Conservation (phyloP, 2,888 invertebrate species). For the Polietes domitor region DNA sequence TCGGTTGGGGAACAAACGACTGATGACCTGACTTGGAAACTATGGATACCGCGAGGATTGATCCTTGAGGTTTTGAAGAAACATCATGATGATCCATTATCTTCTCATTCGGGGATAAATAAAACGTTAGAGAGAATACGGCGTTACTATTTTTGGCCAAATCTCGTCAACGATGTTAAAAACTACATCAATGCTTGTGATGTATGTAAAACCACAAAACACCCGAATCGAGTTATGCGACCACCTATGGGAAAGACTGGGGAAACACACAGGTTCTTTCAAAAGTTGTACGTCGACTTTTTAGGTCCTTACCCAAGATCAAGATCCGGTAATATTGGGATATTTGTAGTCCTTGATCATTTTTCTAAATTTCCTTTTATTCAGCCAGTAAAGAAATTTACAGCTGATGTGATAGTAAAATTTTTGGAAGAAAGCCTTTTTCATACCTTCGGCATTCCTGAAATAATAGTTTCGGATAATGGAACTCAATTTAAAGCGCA, state of each 20-base stretch:
- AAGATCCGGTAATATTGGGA: neutral
- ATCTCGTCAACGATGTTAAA: neutral
- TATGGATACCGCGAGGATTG: neutral
- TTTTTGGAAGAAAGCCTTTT: conserved; percentile 32
- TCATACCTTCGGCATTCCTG: conserved; percentile 39
- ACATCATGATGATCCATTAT: neutral
- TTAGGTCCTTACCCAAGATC: conserved; percentile 33
- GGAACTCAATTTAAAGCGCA: conserved; percentile 32
- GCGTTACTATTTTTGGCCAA: neutral
- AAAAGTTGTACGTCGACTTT: conserved; percentile 23
- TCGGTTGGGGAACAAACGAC: neutral
- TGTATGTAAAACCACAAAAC: conserved; percentile 16
- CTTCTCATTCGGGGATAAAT: conserved; percentile 5
- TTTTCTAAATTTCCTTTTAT: conserved; percentile 9
- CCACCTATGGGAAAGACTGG: conserved; percentile 33
- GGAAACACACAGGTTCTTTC: conserved; percentile 39
- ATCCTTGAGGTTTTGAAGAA: neutral
- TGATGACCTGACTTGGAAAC: conserved; percentile 10
- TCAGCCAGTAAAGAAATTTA: neutral
- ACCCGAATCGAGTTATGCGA: conserved; percentile 1
- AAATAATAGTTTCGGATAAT: conserved; percentile 38
- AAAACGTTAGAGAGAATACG: neutral
- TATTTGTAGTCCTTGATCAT: neutral
- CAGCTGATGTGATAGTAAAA: conserved; percentile 25
- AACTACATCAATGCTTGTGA: neutral